Evolutionary conservation across 35 echinoderm and acorn worm species (phyloP).

Genomic region (Apostichopus californicus): DNA sequence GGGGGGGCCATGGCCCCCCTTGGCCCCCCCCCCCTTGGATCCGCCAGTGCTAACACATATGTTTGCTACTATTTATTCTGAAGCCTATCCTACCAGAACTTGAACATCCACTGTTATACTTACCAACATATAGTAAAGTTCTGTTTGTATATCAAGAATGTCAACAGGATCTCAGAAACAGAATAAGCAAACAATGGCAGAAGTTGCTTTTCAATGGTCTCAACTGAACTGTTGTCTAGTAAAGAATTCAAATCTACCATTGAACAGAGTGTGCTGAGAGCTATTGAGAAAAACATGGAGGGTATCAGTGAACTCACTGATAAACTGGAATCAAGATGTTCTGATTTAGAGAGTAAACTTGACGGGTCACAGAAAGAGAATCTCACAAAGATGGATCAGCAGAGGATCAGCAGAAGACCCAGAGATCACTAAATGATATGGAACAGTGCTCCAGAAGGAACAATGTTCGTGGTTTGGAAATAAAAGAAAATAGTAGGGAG

Average conservation of each 20-base stretch:
- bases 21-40: too few species aligned
- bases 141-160: too few species aligned
- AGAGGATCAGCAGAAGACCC: conserved; percentile 9
- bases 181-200: conserved; percentile 26
- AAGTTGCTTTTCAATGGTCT: conserved; percentile 13
- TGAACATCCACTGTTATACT: too few species aligned
- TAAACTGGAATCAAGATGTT: conserved; percentile 20
- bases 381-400: not conserved
- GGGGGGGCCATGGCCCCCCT: too few species aligned
- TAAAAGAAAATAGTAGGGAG: conserved; percentile 19
- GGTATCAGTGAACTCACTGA: not conserved
- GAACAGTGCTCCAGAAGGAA: conserved; percentile 41
- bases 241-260: conserved; percentile 11
- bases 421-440: conserved; percentile 40
- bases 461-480: conserved; percentile 16
- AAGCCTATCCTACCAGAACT: not conserved
- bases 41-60: not conserved
- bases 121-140: too few species aligned
- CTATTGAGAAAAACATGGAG: not conserved
- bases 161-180: not conserved
- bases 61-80: not conserved
- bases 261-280: conserved; percentile 25
- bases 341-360: not conserved
- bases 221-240: conserved; percentile 14
- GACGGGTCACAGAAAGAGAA: conserved; percentile 19